Conservation (phyloP, 1,140 invertebrate species). For the Euura saliciscinereae region DNA sequence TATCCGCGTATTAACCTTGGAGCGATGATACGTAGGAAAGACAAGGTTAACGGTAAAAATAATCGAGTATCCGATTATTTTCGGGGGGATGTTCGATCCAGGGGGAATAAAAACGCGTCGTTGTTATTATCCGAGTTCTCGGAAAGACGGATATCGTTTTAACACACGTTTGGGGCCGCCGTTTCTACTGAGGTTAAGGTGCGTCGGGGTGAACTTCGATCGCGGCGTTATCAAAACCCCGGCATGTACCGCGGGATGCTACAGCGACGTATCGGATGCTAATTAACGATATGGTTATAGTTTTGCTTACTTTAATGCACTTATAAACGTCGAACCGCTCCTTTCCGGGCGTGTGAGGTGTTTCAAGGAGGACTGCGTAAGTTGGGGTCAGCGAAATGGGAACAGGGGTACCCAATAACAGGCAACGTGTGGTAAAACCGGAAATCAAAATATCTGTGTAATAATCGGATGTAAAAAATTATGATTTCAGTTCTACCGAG, state of each 20-base stretch:
- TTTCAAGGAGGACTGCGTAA: conserved; percentile 47
- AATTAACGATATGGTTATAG: background rate
- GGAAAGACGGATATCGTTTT: background rate
- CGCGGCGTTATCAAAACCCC: no score
- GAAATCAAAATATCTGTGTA: background rate
- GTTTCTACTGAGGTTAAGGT: conserved; percentile 13
- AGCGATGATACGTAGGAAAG: background rate
- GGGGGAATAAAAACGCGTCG: background rate
- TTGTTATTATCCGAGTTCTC: background rate
- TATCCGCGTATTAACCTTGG: background rate
- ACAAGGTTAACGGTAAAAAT: background rate
- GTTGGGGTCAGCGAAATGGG: conserved; percentile 45
- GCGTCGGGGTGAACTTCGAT: background rate
- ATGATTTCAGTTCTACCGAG: background rate
- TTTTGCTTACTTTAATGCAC: conserved; percentile 50
- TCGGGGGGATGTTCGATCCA: background rate
- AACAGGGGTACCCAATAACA: conserved; percentile 3
- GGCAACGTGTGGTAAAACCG: background rate
- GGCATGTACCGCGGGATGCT: background rate
- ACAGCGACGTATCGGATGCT: conserved; percentile 4
- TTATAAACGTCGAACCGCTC: conserved; percentile 48
- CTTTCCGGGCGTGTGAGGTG: conserved; percentile 40
- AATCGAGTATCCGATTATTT: background rate
- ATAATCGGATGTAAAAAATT: background rate
- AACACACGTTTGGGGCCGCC: background rate